phyloP scores from a whole-genome alignment of 2,797 vertebrate genomes.

The Valencia hispanica region DNA sequence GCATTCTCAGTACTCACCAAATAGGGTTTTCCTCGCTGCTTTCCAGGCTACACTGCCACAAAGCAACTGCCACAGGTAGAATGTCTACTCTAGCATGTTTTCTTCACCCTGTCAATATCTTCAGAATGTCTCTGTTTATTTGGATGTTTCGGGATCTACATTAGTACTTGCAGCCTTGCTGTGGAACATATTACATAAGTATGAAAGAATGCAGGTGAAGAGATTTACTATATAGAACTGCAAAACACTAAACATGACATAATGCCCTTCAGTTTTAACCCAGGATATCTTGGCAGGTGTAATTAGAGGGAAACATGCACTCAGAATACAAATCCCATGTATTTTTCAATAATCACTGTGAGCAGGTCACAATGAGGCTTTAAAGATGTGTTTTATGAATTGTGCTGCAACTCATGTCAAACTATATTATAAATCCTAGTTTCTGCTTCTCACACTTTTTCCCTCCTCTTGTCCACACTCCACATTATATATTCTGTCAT shows the following conservation, averaged over 20 bases:
- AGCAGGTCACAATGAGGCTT: not conserved
- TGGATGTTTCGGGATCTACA: no score
- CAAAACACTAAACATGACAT: not conserved
- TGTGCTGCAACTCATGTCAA: not conserved
- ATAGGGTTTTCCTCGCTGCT: no score
- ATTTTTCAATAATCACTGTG: not conserved
- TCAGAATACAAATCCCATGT: not conserved
- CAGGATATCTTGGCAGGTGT: not conserved
- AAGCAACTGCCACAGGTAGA: not conserved
- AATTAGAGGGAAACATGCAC: not conserved
- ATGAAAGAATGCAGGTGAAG: not conserved
- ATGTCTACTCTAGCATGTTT: not conserved
- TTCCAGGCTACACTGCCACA: not conserved
- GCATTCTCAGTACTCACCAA: not conserved
- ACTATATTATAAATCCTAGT: not conserved
- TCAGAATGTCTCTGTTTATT: no score
- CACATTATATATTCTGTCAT: no score
- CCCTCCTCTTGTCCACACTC: no score
- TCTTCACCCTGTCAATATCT: not conserved
- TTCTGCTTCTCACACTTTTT: not conserved
- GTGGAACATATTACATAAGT: not conserved
- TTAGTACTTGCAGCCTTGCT: no score
- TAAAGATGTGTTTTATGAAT: not conserved
- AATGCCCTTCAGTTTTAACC: not conserved
- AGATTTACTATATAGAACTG: not conserved